Percentiles rank a stretch among this genome's conserved stretches.
Conservation (phyloP, 2,113 vertebrate genomes). For the Gambusia affinis region DNA sequence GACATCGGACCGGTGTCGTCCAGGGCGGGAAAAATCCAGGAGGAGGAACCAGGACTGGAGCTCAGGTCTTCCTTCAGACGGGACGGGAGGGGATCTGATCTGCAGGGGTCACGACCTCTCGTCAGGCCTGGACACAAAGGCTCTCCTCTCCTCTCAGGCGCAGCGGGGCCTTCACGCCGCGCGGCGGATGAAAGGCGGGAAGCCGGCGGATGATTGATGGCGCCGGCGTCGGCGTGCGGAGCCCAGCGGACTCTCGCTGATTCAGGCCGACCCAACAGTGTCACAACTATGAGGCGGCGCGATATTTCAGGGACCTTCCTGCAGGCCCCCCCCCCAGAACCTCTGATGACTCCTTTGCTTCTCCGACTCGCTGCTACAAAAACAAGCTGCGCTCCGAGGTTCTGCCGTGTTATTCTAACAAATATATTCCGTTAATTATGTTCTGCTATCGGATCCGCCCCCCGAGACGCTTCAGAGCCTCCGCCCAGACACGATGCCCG, state of each 20-base stretch:
- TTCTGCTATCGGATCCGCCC: constrained; percentile 65
- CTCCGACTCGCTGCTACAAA: constrained; percentile 53
- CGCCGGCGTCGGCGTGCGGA: constrained; percentile 15
- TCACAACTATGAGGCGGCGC: constrained; percentile 42
- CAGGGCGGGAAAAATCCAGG: too few species aligned
- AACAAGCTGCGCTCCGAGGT: constrained; percentile 76
- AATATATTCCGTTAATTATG: constrained; percentile 76
- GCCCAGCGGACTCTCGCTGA: constrained; percentile 1
- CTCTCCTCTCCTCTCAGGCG: constrained; percentile 31
- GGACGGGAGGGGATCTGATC: constrained; percentile 44
- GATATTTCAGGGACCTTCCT: constrained; percentile 62
- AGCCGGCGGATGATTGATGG: constrained; percentile 54
- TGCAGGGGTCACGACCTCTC: constrained; percentile 38
- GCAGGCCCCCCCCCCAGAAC: constrained; percentile 32
- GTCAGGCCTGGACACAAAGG: constrained; percentile 22
- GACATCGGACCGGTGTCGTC: too few species aligned
- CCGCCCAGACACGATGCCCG: constrained; percentile 45
- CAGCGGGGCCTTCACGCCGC: constrained; percentile 5
- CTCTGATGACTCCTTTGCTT: constrained; percentile 58
- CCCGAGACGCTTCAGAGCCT: constrained; percentile 62
- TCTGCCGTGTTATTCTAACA: constrained; percentile 76
- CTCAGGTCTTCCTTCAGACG: not conserved
- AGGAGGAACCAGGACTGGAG: not conserved
- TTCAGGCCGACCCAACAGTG: constrained; percentile 11
- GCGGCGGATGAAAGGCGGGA: constrained; percentile 13